A percentile compares a stretch with the other conserved stretches of the same genome.
Conservation (phyloP, 2,113 vertebrate species). For the Corvus cornix region DNA sequence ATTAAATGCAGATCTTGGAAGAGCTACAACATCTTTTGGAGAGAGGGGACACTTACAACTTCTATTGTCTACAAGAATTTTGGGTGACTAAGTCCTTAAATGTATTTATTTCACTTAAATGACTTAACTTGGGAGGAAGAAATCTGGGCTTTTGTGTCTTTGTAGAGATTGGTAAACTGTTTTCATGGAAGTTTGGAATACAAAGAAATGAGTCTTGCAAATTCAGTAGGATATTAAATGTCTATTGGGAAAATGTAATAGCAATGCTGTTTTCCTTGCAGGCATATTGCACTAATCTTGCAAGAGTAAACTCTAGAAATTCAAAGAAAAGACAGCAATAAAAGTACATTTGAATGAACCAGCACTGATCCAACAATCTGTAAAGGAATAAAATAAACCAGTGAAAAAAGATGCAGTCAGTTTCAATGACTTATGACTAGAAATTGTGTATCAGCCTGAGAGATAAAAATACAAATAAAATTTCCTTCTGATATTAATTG, state of each 20-base stretch:
- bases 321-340: background rate
- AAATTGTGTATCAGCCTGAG: background rate
- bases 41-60: background rate
- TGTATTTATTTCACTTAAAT: background rate
- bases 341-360: background rate
- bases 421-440: background rate
- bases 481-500: background rate
- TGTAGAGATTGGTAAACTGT: background rate
- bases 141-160: background rate
- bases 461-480: constrained; percentile 11
- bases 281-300: background rate
- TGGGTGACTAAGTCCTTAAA: background rate
- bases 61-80: background rate
- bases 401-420: background rate
- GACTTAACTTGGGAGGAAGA: background rate
- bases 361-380: background rate
- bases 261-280: background rate
- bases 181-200: background rate
- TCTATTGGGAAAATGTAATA: background rate
- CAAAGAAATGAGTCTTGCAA: background rate
- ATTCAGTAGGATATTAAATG: background rate
- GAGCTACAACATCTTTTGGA: background rate
- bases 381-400: background rate
- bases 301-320: background rate
- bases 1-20: background rate